Conservation (phyloP, 2,888 invertebrate genomes). For the Neoitamus cyanurus region DNA sequence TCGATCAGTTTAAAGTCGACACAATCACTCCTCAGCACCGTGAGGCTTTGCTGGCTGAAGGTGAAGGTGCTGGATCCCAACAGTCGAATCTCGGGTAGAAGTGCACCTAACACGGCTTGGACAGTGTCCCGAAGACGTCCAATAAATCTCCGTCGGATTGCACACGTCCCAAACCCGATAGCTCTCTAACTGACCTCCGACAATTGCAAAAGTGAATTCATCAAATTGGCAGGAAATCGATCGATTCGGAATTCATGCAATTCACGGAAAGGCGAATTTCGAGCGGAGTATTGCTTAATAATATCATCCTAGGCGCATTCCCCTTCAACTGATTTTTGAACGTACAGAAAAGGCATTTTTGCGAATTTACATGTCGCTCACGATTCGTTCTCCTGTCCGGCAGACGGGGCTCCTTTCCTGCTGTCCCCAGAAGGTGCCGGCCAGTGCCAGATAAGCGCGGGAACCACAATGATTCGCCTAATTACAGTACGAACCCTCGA, state of each 20-base stretch:
- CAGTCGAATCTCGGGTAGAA: not conserved
- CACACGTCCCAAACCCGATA: not conserved
- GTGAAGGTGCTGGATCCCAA: not conserved
- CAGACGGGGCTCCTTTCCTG: not conserved
- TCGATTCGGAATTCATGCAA: slow-evolving; percentile 4
- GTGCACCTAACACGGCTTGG: not conserved
- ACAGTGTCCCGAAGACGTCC: not conserved
- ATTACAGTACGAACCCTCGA: not conserved
- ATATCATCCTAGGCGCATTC: not conserved
- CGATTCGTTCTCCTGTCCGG: not conserved
- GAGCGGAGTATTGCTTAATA: not conserved
- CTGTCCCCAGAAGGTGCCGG: not conserved
- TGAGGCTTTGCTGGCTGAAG: not conserved
- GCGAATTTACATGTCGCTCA: not conserved
- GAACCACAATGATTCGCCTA: not conserved
- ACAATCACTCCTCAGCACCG: not conserved
- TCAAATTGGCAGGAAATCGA: slow-evolving; percentile 2
- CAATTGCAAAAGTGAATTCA: not conserved
- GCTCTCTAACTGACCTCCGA: slow-evolving; percentile 2
- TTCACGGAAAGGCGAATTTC: not conserved
- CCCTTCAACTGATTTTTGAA: not conserved
- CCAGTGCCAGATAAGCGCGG: not conserved
- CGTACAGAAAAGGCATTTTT: not conserved
- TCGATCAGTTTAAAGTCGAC: not conserved
- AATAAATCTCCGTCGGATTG: not conserved